Conservation (phyloP, 53 echinoderm and acorn worm species). For the Antedon mediterranea region DNA sequence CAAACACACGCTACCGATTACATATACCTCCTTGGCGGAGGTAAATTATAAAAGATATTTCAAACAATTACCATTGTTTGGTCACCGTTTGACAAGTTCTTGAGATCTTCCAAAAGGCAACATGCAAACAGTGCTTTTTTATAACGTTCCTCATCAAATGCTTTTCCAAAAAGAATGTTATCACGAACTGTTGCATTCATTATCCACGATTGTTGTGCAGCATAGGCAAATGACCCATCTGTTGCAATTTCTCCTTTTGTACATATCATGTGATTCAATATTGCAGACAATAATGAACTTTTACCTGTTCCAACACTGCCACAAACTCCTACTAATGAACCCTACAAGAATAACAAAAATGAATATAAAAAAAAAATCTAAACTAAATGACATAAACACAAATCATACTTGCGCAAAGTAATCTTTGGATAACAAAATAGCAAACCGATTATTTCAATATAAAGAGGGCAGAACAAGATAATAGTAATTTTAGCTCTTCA, state of each 20-base stretch:
- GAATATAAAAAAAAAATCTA: too few relatives aligned
- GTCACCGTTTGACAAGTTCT: slow-evolving; percentile 46
- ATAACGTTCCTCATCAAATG: slow-evolving; percentile 36
- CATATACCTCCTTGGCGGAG: too few relatives aligned
- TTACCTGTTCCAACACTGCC: slow-evolving; percentile 64
- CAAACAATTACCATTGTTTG: slow-evolving; percentile 43
- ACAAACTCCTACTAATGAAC: slow-evolving; percentile 48
- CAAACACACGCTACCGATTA: too few relatives aligned
- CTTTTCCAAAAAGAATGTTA: slow-evolving; percentile 44
- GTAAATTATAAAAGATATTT: neutral
- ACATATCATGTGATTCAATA: slow-evolving; percentile 45
- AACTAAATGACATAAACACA: too few relatives aligned
- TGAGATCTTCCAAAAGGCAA: slow-evolving; percentile 38
- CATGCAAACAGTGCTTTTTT: slow-evolving; percentile 26
- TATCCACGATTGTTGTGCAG: slow-evolving; percentile 59
- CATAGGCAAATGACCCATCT: slow-evolving; percentile 46
- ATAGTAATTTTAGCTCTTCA: too few relatives aligned
- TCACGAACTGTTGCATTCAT: slow-evolving; percentile 36
- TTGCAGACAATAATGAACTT: slow-evolving; percentile 41
- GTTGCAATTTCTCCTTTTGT: slow-evolving; percentile 29
- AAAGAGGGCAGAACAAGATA: too few relatives aligned
- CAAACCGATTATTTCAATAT: too few relatives aligned
- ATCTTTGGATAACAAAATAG: too few relatives aligned
- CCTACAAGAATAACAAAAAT: slow-evolving; percentile 23
- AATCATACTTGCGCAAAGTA: too few relatives aligned